Evolutionary conservation across 1,140 invertebrate genomes (phyloP), one percentile per base, ranked within the genome.

Genomic region (Tetramorium parvispinum): DNA sequence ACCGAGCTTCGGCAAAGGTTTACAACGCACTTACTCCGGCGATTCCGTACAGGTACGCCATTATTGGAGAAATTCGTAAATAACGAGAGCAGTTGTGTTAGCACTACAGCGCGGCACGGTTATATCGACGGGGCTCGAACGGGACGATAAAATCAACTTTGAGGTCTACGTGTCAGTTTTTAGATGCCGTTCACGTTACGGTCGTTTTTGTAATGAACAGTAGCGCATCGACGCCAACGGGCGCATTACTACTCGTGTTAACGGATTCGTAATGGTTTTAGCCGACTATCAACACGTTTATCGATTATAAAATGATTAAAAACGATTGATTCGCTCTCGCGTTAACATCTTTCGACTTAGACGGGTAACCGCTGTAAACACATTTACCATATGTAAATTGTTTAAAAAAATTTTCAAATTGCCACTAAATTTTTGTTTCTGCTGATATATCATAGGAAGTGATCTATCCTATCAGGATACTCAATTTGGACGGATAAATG

Each of bases 31-130:
- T 85, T 78, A 78, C 37, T 40, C 46, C 6, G 7, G 16, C 46
- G 71, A 85, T 85, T 85, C 43, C 21, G 24, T 46, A 55, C 73
- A 63, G 46, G 59, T 78, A 46, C 21, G 32, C 57, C 73, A 78
- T 78, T 76, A 78, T 85, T 76, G 59, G 32, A 49, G 46, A 85
- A 85, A 85, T 85, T 85, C 82, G 82, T 78, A 78, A 85, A 85
- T 85, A 78, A 85, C 59, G 59, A 53, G 59, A 65, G 75, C 73
- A 77, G 49, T 77, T 65, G 82, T 78, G 59, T 77, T 78, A 65
- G 43, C 32, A n/a, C 71, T 65, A 49, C 43, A 75, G 13, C 40
- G 55, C 27, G 6, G 13, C 37, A 21, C 53, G 53, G 13, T 81
- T 70, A 71, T 24, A 71, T 71, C 65, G 77, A 66, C 8, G 10